Evolutionary conservation across 2,113 vertebrate species (phyloP), one percentile per base, ranked within the genome.

Genomic region (Sinocyclocheilus grahami): DNA sequence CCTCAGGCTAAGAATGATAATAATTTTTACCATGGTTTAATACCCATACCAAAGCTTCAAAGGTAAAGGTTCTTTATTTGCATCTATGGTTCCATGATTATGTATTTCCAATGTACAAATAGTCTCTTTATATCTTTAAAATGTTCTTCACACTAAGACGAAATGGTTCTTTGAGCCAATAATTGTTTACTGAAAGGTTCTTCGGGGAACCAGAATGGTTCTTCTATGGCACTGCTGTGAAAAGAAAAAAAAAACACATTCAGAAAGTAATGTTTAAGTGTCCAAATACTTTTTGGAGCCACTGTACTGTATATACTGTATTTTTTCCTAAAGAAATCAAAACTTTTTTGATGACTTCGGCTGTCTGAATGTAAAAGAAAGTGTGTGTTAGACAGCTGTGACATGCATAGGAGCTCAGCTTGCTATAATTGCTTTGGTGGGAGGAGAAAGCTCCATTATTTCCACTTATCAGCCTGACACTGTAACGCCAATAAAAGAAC

Each of bases 401-500:
- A 82, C 80, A 69, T 30, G 16, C 80, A 53, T 16, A 30, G n/a
- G 67, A 53, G 77, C 63, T 58, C 48, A 18, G 33, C 65, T 11
- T 58, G 20, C 51, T 72, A 55, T 81, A 79, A 71, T 72, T 55
- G 48, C 48, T 37, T 53, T 72, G 85, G 76, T 62, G 46, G 53
- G 37, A 62, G 53, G 42, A 30, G 78, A 82, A 63, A 37, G 78
- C 78, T 46, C 18, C 78, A 86, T 86, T 86, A 82, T 63, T 82
- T 80, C 78, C 78, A 82, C 65, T 86, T 75, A 86, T 86, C 78
- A 82, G 33, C 12, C 85, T 37, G 85, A 86, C 67, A 76, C 55
- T 60, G 65, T 80, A 72, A 79, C n/a, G 60, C 18, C 78, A 75
- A 65, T 82, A 82, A 76, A 82, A 82, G 78, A 74, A 67, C 65